Base-by-base conservation (phyloP, 2,797 vertebrate genomes). In the Chaenodraco wilsoni region DNA sequence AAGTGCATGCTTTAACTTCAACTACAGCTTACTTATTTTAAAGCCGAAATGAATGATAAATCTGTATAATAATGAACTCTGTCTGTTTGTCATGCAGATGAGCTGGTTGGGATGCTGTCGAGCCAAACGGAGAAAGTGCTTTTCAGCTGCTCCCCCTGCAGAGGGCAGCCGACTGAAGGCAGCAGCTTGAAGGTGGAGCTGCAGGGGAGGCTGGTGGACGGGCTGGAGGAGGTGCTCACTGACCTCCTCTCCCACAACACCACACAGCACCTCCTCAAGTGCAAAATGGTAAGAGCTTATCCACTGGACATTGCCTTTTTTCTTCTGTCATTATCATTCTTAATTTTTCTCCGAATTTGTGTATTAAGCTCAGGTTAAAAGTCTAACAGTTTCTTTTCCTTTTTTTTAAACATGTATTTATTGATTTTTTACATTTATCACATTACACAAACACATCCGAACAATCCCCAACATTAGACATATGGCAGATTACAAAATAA, bases 131-230 rank as follows among this genome's bases (percentile, higher is more conserved):
- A 94, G 41, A 92, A 93, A 3, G 86, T 92, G 67, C 88, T 86
- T 21, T 97, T 96, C 57, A 94, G 91, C 3, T 98, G 97, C 68
- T 93, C 93, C 2, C 92, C 95, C 0, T 98, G 97, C 86, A 90
- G 93, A 50, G 87, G 89, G 64, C 31, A 61, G 5, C 50, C 17
- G 46, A 74, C 59, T 4, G 78, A 91, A 3, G 74, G 79, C 45
- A 86, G 92, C 64, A 83, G 88, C 65, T 94, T 97, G 94, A 94
- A 93, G 83, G 94, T 93, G 21, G 90, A 90, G 43, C 91, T 98
- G 78, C 93, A 93, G 70, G 90, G 85, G 0, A 93, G 91, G 46
- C 84, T 97, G 51, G 81, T 84, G 5, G 89, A 73, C 0, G 91
- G 94, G n/a, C 84, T 97, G 60, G 87, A 94, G 72, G 93, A 94